phyloP scores from a whole-genome alignment of 2,113 vertebrate genomes.

The Apus apus region DNA sequence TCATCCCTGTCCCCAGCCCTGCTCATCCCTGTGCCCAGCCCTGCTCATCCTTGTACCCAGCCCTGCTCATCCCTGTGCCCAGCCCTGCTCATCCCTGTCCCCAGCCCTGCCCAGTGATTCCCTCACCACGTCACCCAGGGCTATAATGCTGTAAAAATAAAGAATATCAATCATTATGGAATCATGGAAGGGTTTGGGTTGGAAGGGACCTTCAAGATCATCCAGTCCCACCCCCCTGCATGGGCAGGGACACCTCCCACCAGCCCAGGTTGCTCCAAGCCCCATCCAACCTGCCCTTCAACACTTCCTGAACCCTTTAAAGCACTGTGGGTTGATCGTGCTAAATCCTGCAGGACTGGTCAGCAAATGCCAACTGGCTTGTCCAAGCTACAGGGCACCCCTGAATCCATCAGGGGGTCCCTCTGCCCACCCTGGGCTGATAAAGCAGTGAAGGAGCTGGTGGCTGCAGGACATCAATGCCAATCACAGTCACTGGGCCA shows the following conservation, averaged over 20 bases:
- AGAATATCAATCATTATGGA: background rate
- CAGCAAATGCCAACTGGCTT: background rate
- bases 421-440: background rate
- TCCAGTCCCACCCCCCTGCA: too few species aligned
- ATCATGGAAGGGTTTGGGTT: too few species aligned
- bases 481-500: background rate
- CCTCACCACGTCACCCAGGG: rapidly evolving
- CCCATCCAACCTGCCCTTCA: too few species aligned
- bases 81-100: background rate
- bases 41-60: background rate
- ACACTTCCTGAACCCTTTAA: background rate
- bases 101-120: background rate
- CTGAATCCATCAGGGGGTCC: too few species aligned
- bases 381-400: background rate
- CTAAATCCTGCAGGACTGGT: background rate
- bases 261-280: too few species aligned
- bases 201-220: too few species aligned
- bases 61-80: background rate
- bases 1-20: too few species aligned
- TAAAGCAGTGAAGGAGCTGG: background rate
- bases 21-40: background rate
- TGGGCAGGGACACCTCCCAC: too few species aligned
- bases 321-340: rapidly evolving
- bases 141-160: background rate
- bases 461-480: rapidly evolving